Evolutionary conservation across 2,113 vertebrate species (phyloP), one percentile per base, ranked within the genome.

Genomic region (Odocoileus virginianus): DNA sequence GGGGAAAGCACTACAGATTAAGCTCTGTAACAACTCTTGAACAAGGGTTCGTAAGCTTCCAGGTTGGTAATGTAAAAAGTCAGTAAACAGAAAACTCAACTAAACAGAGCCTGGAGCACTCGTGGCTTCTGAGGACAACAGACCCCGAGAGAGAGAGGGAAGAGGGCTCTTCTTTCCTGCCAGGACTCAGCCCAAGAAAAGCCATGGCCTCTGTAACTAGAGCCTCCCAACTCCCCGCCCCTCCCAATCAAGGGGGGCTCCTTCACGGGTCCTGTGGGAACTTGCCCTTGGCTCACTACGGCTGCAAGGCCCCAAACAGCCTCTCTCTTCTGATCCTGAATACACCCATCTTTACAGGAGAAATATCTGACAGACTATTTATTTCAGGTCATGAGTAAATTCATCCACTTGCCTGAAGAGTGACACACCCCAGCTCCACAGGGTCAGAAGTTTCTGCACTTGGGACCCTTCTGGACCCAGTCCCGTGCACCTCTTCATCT

Each of bases 101-200:
- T 30, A 47, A 50, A 81, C 78, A 33, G 47, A 33, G 47, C 47
- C 21, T 47, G 3, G 21, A 83, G 52, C 12, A 1, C 50, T 55
- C 21, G 1, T 15, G 12, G 33, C 81, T 9, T 36, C 33, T 1
- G 1, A 83, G 1, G 0, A 55, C 30, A 23, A 27, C 33, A 83
- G 21, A 55, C 21, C 33, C 81, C 52, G 33, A 21, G 6, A 21
- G 28, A 50, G 55, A 83, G 81, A 15, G 36, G 79, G 33, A 55
- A 36, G 81, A 2, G 1, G 10, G 3, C 11, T 83, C 81, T 83
- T 83, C 81, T 36, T 1, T 1, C 50, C 81, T 25, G 52, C 81
- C 13, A 55, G 33, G 33, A 83, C 33, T 3, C 81, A 55, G 33
- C 52, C 81, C 33, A 25, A n/a, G 81, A 36, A 55, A 36, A 83